A percentile compares a stretch with the other conserved stretches of the same genome.
phyloP scores from a whole-genome alignment of 2,797 vertebrate genomes.

The Muscicapa comitata region DNA sequence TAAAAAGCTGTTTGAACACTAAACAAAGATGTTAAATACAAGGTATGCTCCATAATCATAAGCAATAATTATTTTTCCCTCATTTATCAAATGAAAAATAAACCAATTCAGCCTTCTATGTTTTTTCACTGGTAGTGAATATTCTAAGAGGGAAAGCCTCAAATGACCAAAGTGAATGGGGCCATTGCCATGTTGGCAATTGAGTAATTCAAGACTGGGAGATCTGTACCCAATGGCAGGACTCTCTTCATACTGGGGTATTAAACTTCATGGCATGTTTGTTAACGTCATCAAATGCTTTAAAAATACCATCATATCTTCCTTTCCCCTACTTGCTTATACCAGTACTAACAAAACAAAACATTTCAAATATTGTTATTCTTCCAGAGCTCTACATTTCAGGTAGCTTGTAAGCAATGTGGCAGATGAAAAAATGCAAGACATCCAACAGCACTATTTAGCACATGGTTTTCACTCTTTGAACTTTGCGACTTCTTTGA shows the following conservation, averaged over 20 bases:
- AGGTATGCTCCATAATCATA: neutral
- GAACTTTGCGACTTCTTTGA: conserved; percentile 39
- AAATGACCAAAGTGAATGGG: neutral
- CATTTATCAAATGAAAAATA: neutral
- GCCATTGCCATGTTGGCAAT: neutral
- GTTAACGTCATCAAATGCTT: neutral
- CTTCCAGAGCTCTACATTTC: neutral
- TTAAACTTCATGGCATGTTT: neutral
- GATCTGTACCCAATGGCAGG: neutral
- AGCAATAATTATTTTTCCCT: neutral
- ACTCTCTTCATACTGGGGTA: neutral
- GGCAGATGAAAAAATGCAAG: neutral
- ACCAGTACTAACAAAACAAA: neutral
- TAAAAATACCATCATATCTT: neutral
- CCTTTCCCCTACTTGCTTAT: neutral
- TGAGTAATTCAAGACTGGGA: neutral
- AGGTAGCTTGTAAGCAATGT: neutral
- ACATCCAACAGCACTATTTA: neutral
- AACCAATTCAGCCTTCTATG: neutral
- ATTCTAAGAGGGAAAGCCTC: neutral
- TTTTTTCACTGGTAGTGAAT: neutral
- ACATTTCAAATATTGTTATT: neutral
- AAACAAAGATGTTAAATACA: neutral
- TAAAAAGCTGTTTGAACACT: neutral
- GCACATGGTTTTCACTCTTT: conserved; percentile 25